These are phyloP conservation scores for Oxytorus armatus DNA, from an alignment of 2,888 invertebrate genomes.

Conservation along the genomic window DNA sequence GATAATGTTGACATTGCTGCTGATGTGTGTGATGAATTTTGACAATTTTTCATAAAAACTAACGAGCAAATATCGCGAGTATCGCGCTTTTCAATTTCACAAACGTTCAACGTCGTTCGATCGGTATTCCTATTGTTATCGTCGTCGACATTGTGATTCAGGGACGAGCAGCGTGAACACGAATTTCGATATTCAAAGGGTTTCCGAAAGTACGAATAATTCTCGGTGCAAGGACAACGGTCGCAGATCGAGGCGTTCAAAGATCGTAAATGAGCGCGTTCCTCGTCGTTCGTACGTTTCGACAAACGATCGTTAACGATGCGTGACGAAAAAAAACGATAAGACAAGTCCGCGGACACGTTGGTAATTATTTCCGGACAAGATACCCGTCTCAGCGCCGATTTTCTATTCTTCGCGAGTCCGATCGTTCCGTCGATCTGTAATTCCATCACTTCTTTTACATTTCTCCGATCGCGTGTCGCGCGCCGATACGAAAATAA, in stretches of 20 bases:
- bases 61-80: too few species aligned
- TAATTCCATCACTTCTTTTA: background rate
- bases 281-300: constrained; percentile 6
- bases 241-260: constrained; percentile 1
- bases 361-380: constrained; percentile 40
- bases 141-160: background rate
- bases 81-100: background rate
- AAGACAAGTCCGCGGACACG: background rate
- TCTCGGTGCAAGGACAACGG: constrained; percentile 5
- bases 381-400: constrained; percentile 31
- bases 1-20: constrained; percentile 34
- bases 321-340: background rate
- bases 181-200: constrained; percentile 18
- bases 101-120: background rate
- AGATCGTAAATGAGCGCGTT: constrained; percentile 1
- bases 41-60: too few species aligned
- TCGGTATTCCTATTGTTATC: background rate
- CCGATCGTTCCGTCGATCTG: background rate
- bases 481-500: background rate
- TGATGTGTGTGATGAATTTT: constrained; percentile 8
- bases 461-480: background rate
- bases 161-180: constrained; percentile 5
- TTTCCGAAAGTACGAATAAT: background rate
- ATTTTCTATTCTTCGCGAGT: background rate
- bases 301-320: background rate